Evolutionary conservation across 2,113 vertebrate genomes (phyloP), one percentile per base, ranked within the genome.

Genomic region (Rattus norvegicus): DNA sequence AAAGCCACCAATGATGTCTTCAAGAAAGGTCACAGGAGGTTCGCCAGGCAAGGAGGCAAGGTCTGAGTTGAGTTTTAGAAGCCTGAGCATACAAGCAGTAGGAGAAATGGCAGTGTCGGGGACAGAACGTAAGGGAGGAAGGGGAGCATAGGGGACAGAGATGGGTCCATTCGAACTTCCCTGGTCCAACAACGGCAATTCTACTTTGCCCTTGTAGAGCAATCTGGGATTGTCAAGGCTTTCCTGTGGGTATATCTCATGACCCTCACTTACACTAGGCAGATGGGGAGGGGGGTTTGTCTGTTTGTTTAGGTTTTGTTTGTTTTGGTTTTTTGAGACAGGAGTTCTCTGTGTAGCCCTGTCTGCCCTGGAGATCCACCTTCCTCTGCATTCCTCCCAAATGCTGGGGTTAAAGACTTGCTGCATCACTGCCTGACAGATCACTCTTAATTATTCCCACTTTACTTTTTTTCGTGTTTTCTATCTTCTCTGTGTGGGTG

Each of bases 61-160:
- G 20, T 54, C 85, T 81, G 76, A 93, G 39, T 33, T 63, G 36
- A 39, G 70, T 92, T 92, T 87, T 81, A 59, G 12, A 85, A 97
- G 63, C 12, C 59, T 94, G 47, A 20, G 7, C 11, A 4, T n/a
- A 3, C 14, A 72, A 52, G 59, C 28, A 65, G 28, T 13, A 47
- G 59, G 80, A n/a, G 65, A 63, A 90, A 67, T 2, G 7, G 26
- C 70, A 77, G 43, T 67, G 65, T 30, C 1, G 14, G 65, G 65
- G 28, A 33, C 65, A 67, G 65, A 67, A 33, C 26, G 28, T 13
- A 67, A 5, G 28, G 65, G 65, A 16, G 24, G 10, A 16, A 4
- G 33, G 33, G 33, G 65, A 33, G 43, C 24, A 26, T 26, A 26
- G 1, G 61, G 28, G 33, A 39, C 33, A 86, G 73, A 79, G 61